Evolutionary conservation across 2,797 vertebrate species (phyloP).

Genomic region (Synaphobranchus kaupii): DNA sequence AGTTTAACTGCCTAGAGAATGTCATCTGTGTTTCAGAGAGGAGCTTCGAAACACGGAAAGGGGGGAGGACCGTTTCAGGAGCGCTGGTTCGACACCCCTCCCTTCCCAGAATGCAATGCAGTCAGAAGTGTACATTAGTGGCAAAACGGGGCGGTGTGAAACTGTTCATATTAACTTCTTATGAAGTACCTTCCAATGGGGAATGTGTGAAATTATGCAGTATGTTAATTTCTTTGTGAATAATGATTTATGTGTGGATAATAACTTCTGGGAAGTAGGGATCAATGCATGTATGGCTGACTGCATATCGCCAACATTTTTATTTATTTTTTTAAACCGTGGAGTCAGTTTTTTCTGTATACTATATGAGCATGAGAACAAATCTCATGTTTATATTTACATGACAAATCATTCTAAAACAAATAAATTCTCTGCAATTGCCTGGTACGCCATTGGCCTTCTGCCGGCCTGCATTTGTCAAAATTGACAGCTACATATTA

Average conservation of each 20-base stretch:
- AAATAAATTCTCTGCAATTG: not conserved
- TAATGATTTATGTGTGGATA: not conserved
- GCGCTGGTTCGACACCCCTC: conserved; percentile 48
- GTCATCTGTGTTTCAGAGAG: conserved; percentile 63
- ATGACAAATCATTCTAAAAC: not conserved
- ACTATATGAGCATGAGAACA: not conserved
- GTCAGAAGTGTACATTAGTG: not conserved
- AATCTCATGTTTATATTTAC: not conserved
- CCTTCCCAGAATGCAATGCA: not conserved
- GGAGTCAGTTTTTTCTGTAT: not conserved
- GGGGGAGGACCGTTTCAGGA: conserved; percentile 45
- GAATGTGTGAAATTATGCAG: not conserved
- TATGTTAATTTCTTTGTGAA: not conserved
- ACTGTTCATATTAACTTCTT: not conserved
- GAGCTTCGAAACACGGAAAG: too few species aligned
- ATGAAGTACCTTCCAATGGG: not conserved
- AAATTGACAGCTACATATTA: not conserved
- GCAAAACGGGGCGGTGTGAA: not conserved
- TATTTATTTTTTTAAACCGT: not conserved
- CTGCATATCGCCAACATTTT: not conserved
- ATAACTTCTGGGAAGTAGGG: not conserved
- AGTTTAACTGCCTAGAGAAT: conserved; percentile 65
- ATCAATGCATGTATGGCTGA: not conserved
- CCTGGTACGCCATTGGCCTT: not conserved
- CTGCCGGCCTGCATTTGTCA: not conserved